Percentiles rank a stretch among this genome's conserved stretches.
These are phyloP conservation scores for Cotesia vestalis DNA, from an alignment of 1,140 invertebrate species.

Conservation along the genomic window DNA sequence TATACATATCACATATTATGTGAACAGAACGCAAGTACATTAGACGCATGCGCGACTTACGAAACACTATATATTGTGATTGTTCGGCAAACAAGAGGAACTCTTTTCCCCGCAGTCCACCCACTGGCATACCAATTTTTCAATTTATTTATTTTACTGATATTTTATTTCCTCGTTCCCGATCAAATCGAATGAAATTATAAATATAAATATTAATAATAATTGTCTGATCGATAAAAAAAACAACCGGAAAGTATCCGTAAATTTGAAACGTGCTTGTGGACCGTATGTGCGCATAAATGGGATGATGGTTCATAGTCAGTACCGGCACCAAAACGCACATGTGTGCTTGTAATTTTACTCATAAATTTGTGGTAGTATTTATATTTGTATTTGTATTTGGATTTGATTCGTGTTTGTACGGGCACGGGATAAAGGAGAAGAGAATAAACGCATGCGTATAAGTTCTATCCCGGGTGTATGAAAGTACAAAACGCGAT, in stretches of 20 bases:
- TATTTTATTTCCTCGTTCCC: neutral
- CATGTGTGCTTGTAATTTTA: conserved; percentile 39
- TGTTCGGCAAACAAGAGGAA: conserved; percentile 12
- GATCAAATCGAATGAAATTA: neutral
- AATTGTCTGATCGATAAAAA: neutral
- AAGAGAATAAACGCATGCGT: conserved; percentile 29
- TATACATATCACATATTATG: conserved; percentile 1
- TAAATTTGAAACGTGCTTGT: conserved; percentile 14
- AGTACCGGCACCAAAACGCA: conserved; percentile 32
- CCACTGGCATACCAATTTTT: too few relatives aligned
- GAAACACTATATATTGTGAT: conserved; percentile 2
- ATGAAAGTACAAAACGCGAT: conserved; percentile 13
- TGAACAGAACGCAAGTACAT: conserved; percentile 6
- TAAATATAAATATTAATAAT: neutral
- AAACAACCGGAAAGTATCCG: neutral
- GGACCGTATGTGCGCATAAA: neutral
- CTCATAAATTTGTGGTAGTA: conserved; percentile 1
- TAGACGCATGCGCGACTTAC: conserved; percentile 20
- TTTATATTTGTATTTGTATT: conserved; percentile 30
- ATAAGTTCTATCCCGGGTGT: conserved; percentile 37
- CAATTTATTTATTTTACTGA: too few relatives aligned
- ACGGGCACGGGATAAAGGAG: too few relatives aligned
- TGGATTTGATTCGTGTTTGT: conserved; percentile 10
- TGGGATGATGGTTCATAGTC: neutral
- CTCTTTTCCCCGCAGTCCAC: neutral